Evolutionary conservation across 2,797 vertebrate genomes (phyloP).

Genomic region (Mormyrops attenuatus): DNA sequence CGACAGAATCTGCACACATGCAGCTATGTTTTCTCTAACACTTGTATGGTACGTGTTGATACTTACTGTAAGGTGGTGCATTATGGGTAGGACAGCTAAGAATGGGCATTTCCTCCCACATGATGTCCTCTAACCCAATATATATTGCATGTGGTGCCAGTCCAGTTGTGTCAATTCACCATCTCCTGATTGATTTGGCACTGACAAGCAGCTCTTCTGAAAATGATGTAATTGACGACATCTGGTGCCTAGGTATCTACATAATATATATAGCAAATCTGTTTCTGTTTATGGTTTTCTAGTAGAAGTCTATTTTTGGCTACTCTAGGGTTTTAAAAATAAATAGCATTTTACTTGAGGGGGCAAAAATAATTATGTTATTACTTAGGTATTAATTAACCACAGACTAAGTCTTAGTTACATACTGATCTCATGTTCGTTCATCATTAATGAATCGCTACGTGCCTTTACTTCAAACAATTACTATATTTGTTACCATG

Average conservation of each 20-base stretch:
- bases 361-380: neutral
- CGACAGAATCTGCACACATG: neutral
- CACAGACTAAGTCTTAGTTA: neutral
- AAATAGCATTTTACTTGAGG: neutral
- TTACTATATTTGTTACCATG: neutral
- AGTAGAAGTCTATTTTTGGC: neutral
- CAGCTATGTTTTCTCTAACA: neutral
- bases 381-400: neutral
- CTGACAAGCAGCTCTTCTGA: slow-evolving; percentile 7
- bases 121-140: neutral
- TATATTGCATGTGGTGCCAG: neutral
- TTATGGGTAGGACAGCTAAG: neutral
- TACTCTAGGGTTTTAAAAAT: neutral
- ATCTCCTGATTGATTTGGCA: neutral
- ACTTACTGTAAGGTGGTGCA: neutral
- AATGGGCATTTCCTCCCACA: neutral
- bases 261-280: neutral
- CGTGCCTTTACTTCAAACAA: neutral
- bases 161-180: neutral
- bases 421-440: neutral
- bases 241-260: slow-evolving; percentile 1
- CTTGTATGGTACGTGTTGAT: neutral
- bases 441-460: neutral
- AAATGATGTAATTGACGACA: slow-evolving; percentile 16
- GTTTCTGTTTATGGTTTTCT: neutral